These are phyloP conservation scores for Dasyprocta punctata DNA, from an alignment of 2,113 vertebrate species.

Conservation along the genomic window DNA sequence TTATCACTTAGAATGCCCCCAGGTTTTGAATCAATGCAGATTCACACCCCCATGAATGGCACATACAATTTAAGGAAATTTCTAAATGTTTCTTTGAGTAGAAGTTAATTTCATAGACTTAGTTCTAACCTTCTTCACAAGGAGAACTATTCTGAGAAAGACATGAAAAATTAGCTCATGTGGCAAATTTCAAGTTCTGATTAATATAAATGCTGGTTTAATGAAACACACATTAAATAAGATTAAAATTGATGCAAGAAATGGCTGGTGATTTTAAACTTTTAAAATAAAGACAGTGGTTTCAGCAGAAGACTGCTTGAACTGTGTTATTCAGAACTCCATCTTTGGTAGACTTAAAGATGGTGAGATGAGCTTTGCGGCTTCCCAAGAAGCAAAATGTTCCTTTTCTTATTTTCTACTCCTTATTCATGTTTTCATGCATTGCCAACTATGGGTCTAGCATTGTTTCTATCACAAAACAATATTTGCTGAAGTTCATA, in stretches of 20 bases:
- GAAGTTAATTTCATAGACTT: neutral
- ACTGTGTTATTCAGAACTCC: neutral
- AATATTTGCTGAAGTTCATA: neutral
- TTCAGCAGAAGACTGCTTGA: neutral
- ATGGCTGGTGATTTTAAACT: neutral
- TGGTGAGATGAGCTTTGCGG: neutral
- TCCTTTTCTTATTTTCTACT: constrained; percentile 26
- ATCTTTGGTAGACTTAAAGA: neutral
- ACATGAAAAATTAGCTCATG: neutral
- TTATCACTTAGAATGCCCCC: neutral
- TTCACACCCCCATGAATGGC: neutral
- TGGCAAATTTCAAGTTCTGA: constrained; percentile 32
- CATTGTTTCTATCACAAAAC: neutral
- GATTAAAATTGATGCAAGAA: neutral
- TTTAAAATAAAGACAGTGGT: neutral
- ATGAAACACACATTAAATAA: constrained; percentile 22
- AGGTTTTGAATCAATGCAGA: constrained; percentile 25
- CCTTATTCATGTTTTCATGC: neutral
- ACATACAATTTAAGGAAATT: neutral
- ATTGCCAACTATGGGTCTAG: neutral
- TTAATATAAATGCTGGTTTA: constrained; percentile 33
- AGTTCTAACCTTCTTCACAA: neutral
- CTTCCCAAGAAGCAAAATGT: neutral
- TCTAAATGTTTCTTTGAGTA: neutral
- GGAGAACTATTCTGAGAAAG: neutral